Conservation (phyloP, 2,888 invertebrate species). For the Ennomos quercinarius region DNA sequence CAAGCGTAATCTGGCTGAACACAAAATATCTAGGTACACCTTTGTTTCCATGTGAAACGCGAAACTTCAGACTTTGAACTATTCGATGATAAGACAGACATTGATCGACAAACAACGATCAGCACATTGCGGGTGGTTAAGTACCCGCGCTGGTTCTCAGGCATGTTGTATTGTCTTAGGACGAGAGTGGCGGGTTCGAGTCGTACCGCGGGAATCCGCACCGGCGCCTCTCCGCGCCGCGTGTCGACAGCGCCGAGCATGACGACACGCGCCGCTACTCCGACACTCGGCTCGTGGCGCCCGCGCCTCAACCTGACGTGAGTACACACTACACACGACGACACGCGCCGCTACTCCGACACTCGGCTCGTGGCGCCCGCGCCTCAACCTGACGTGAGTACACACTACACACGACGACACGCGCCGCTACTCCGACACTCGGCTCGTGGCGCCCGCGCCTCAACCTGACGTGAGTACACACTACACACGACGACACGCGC, state of each 20-base stretch:
- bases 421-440: constrained; percentile 48
- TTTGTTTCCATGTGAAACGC: too few relatives aligned
- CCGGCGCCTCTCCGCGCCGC: constrained; percentile 63
- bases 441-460: constrained; percentile 57
- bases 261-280: constrained; percentile 47
- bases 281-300: constrained; percentile 46
- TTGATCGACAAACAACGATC: too few relatives aligned
- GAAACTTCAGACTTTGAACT: too few relatives aligned
- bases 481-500: constrained; percentile 41
- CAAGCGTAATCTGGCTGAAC: too few relatives aligned
- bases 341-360: constrained; percentile 47
- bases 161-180: constrained; percentile 39
- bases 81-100: too few relatives aligned
- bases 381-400: constrained; percentile 39
- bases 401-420: constrained; percentile 42
- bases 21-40: too few relatives aligned
- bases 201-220: constrained; percentile 75
- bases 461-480: constrained; percentile 27
- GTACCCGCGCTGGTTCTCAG: too few relatives aligned
- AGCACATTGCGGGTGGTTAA: too few relatives aligned
- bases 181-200: constrained; percentile 83
- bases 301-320: constrained; percentile 51
- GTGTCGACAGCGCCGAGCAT: constrained; percentile 48
- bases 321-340: constrained; percentile 39
- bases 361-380: constrained; percentile 53